These are phyloP conservation scores for Halocynthia aurantium DNA, from an alignment of 23 tunicate species.

Conservation along the genomic window DNA sequence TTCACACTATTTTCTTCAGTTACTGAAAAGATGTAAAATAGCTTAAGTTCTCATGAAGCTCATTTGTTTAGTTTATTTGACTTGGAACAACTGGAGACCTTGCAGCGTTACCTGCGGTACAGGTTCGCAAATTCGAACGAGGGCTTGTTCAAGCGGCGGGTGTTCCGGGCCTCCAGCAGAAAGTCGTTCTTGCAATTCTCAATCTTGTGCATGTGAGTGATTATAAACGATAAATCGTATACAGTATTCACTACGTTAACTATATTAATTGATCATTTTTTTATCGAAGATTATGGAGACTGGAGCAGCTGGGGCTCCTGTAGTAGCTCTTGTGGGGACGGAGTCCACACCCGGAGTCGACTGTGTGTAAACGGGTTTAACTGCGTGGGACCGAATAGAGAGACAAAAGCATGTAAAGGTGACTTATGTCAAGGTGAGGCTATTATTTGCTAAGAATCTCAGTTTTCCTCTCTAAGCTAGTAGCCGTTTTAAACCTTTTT, in stretches of 20 bases:
- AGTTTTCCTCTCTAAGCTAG: neutral
- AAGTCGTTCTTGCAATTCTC: neutral
- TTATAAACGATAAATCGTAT: neutral
- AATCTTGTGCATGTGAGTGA: conserved; percentile 2
- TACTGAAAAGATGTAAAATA: no score
- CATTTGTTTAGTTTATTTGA: no score
- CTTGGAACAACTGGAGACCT: conserved; percentile 9
- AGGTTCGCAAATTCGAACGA: neutral
- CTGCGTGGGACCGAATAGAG: neutral
- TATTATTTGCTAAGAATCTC: neutral
- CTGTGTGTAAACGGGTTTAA: conserved; percentile 1
- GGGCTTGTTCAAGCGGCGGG: neutral
- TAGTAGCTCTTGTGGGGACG: conserved; percentile 5
- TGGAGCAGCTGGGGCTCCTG: conserved; percentile 20
- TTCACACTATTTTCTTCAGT: no score
- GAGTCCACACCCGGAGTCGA: conserved; percentile 2
- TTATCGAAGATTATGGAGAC: neutral
- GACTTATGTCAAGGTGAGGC: conserved; percentile 20
- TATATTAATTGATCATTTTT: no score
- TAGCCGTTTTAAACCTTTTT: neutral
- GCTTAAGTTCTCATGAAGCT: no score
- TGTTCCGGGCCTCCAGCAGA: neutral
- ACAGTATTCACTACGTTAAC: neutral
- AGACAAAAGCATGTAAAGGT: conserved; percentile 13
- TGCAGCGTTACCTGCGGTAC: conserved; percentile 16